Evolutionary conservation across 2,888 invertebrate genomes (phyloP).

Genomic region (Salpingus planirostris): DNA sequence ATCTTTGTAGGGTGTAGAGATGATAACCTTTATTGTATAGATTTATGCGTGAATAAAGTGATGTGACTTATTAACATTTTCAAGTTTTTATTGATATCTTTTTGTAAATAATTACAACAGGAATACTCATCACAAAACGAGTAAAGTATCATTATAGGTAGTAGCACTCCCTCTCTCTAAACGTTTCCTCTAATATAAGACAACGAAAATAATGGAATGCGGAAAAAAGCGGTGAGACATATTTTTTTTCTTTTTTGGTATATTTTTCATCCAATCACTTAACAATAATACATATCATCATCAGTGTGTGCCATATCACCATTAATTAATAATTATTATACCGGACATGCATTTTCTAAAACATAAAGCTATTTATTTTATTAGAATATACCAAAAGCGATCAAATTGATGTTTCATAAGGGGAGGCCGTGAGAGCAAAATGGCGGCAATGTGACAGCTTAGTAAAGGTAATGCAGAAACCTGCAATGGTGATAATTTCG

Average conservation of each 20-base stretch:
- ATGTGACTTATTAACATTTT: background rate
- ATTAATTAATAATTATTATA: no score
- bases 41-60: background rate
- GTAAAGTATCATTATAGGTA: background rate
- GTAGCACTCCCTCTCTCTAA: background rate
- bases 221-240: background rate
- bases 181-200: background rate
- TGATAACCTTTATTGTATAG: background rate
- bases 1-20: background rate
- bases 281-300: background rate
- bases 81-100: no score
- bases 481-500: no score
- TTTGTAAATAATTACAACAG: background rate
- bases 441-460: no score
- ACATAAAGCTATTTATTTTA: background rate
- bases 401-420: no score
- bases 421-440: no score
- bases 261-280: no score
- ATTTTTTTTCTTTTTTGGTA: background rate
- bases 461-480: no score
- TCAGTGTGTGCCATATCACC: background rate
- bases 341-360: background rate
- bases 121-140: background rate
- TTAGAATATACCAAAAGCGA: background rate
- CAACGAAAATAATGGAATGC: background rate